phyloP scores from a whole-genome alignment of 1,140 invertebrate species.

The Sipha flava region DNA sequence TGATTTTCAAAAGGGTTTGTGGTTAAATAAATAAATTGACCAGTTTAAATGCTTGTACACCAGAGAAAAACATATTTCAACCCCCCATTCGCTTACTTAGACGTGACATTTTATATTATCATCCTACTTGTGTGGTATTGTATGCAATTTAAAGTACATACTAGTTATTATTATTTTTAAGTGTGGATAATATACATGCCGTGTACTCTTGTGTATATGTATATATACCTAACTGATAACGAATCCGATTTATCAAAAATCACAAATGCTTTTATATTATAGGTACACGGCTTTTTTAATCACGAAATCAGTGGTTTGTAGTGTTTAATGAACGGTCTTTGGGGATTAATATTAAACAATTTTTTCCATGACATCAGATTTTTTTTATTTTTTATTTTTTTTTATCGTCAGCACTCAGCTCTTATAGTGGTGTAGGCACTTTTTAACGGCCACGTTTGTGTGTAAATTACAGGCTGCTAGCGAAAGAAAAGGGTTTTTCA shows the following conservation, averaged over 20 bases:
- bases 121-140: too few species aligned
- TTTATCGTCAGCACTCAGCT: neutral
- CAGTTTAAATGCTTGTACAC: too few species aligned
- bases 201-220: too few species aligned
- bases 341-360: neutral
- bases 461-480: constrained; percentile 21
- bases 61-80: too few species aligned
- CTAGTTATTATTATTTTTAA: neutral
- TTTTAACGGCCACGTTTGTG: constrained; percentile 13
- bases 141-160: too few species aligned
- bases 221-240: neutral
- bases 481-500: constrained; percentile 24
- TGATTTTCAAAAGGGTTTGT: too few species aligned
- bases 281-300: neutral
- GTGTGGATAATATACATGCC: neutral
- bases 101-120: too few species aligned
- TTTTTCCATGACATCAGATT: neutral
- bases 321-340: neutral
- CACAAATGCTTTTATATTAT: neutral
- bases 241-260: neutral
- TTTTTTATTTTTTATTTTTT: neutral
- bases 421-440: constrained; percentile 5
- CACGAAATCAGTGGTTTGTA: neutral
- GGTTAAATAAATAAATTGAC: too few species aligned
- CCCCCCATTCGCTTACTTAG: too few species aligned